Evolutionary conservation across 2,113 vertebrate genomes (phyloP), one percentile per base, ranked within the genome.

Genomic region (Vulpes ferrilata): DNA sequence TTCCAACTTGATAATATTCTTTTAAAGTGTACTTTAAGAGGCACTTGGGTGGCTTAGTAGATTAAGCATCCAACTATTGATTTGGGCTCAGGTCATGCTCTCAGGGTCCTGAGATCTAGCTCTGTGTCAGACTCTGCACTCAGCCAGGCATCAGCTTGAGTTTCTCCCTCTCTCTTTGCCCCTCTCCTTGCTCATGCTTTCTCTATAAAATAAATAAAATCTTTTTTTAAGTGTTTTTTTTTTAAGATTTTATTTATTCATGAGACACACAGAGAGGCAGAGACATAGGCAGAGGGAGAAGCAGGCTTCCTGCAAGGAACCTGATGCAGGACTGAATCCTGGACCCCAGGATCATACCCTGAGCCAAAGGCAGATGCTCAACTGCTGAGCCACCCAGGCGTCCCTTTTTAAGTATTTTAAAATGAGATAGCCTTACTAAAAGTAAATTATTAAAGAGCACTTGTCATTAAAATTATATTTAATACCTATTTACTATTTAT

Each of bases 1-100:
- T 96, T 96, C 43, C 59, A 90, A 85, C 20, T 71, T 81, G 38
- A 84, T 73, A 71, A 91, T 67, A 81, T 69, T 64, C 43, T 96
- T 92, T 76, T 11, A 69, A 93, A 92, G 62, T 91, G 1, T 74
- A 13, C 92, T 92, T 86, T 48, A 64, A 88, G 32, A 8, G 67
- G 67, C 67, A 4, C 3, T 32, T 69, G 32, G 32, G 16, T 69
- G 32, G 16, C 32, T 69, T 17, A 19, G 32, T 69, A 69, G 67
- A 19, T 69, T n/a, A 69, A n/a, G 65, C 7, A 3, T 35, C 7
- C 7, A 3, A n/a, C 17, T 7, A 30, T n/a, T 69, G 67, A 69
- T 69, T 69, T 69, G 16, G 27, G 16, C 67, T 10, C 67, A 69
- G 16, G 67, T 69, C 16, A 10, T 69, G 32, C n/a, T 69, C 67